Evolutionary conservation across 2,888 invertebrate species (phyloP), one percentile per base, ranked within the genome.

Genomic region (Polymixis lichenea): DNA sequence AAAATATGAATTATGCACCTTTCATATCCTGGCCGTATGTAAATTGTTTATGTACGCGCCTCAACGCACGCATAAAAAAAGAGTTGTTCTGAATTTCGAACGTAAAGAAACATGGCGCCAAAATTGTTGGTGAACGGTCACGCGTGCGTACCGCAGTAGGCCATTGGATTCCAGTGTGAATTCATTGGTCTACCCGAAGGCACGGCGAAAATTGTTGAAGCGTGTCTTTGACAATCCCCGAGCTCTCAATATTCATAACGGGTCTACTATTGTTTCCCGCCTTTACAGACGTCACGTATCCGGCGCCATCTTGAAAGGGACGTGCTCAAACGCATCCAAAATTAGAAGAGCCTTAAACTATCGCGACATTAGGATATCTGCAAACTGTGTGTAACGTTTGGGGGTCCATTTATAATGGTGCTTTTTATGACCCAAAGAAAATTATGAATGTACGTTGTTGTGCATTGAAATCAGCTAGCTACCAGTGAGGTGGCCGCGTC

Each of bases 171-270:
- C 90, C 89, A 87, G 87, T 89, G 88, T 91, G 88, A 89, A 88
- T 92, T 90, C 91, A 90, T 91, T 86, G 86, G 88, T 86, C 85
- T 79, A 85, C 82, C 75, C 82, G 82, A 90, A 91, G 89, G 88
- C 88, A 91, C 90, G 89, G 92, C 89, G 91, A 95, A 95, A 94
- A 93, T 93, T 89, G 88, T 89, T 90, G 88, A 91, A 89, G 90
- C 91, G 89, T 92, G 90, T 91, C 86, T 90, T 91, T 91, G 91
- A 90, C 89, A 93, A 93, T 92, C 92, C 92, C 92, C 88, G 88
- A 92, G 92, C 86, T 92, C 92, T 95, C 94, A 94, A 95, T 95
- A 96, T 95, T 95, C 94, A 95, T 96, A 96, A 95, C 96, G 95
- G 95, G 87, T 90, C 86, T 60, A 83, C 93, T 91, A 95, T 95